Base-by-base conservation (phyloP, 2,113 vertebrate species). In the Pteronura brasiliensis region DNA sequence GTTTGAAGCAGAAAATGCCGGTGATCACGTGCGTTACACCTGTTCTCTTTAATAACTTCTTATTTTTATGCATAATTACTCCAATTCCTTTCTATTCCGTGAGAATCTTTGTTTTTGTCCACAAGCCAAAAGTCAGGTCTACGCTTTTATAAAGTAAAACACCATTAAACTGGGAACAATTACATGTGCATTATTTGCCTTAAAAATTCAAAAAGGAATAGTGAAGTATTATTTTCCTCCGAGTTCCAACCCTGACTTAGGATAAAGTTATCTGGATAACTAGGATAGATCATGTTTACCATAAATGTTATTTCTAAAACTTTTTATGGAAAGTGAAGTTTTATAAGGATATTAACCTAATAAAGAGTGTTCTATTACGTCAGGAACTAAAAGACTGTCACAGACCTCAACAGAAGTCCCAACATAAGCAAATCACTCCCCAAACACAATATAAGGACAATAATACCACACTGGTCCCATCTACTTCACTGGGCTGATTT, bases 171-270 rank as follows among this genome's bases (percentile, higher is more conserved):
- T 23, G 36, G 74, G n/a, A 90, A 39, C 18, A 44, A 67, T 55
- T 25, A 13, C 29, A 59, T 21, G 47, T 69, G 13, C 6, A 71
- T 52, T 69, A 74, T 44, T 25, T 85, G 59, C 39, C 63, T 88
- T 57, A 90, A 77, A 61, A 94, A 69, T n/a, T 59, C 52, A 49
- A 77, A 76, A 85, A 17, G 12, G 36, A 71, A 87, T 82, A 87
- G 3, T 31, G 31, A 63, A 81, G 13, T 27, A 74, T 42, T 67
- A 82, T 44, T 88, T 92, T 27, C n/a, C 25, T 88, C 34, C 61
- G 27, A 77, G 71, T 63, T 93, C 77, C 36, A 87, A 69, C 23
- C 12, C n/a, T 83, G 20, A 72, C 44, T 59, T 67, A 82, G 3
- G 27, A 69, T 15, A 71, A 67, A 86, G 69, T 63, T 42, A 83